phyloP scores from a whole-genome alignment of 2,113 vertebrate genomes.

The Crotalus horridus region DNA sequence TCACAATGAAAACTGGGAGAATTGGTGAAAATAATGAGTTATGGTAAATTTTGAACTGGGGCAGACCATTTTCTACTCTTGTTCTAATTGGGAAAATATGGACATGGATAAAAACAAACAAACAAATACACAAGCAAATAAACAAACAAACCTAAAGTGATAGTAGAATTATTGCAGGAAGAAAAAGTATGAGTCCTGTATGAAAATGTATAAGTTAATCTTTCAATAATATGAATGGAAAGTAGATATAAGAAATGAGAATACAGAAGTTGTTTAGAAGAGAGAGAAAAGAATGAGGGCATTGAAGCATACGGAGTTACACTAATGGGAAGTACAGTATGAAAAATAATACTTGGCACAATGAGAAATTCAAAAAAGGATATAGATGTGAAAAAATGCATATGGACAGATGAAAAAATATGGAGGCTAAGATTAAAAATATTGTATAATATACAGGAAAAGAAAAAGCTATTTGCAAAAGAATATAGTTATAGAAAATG shows the following conservation, averaged over 20 bases:
- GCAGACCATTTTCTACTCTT: not conserved
- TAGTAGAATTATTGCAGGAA: not conserved
- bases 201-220: not conserved
- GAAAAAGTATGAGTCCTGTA: not conserved
- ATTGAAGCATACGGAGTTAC: not conserved
- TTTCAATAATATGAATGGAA: not conserved
- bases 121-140: not conserved
- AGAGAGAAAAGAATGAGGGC: not conserved
- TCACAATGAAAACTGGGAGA: not conserved
- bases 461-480: not conserved
- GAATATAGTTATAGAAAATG: not conserved
- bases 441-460: not conserved
- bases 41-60: not conserved
- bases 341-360: not conserved
- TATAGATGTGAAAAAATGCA: not conserved
- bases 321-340: not conserved
- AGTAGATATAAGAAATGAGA: not conserved
- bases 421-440: not conserved
- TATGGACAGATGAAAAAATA: not conserved
- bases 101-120: not conserved
- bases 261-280: not conserved
- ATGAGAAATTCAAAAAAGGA: not conserved
- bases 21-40: not conserved
- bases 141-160: not conserved
- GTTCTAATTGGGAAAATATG: not conserved